phyloP scores from a whole-genome alignment of 2,113 vertebrate genomes.

The Ia io region DNA sequence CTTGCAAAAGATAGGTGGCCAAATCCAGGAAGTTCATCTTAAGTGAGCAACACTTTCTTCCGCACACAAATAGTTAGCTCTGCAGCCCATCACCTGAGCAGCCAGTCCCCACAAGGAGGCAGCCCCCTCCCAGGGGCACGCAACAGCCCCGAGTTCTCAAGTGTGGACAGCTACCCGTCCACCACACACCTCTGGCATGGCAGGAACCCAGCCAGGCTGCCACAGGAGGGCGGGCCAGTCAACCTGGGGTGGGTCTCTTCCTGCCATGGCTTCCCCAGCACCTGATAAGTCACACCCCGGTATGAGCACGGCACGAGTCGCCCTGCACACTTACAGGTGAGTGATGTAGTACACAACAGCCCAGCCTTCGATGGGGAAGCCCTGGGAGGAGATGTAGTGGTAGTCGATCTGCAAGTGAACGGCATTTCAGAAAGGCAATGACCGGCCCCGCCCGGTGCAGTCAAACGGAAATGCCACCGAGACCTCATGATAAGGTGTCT shows the following conservation, averaged over 20 bases:
- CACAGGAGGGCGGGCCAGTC: fast-evolving
- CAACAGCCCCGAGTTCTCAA: not conserved
- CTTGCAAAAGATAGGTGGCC: not conserved
- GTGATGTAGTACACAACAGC: constrained; percentile 93
- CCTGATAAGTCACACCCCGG: fast-evolving
- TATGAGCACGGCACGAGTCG: fast-evolving
- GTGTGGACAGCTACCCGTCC: fast-evolving
- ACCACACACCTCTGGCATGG: fast-evolving
- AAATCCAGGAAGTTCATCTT: fast-evolving
- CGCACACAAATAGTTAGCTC: not conserved
- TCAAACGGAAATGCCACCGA: fast-evolving
- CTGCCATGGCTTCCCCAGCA: not conserved
- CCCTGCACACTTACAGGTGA: constrained; percentile 86
- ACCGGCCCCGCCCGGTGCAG: fast-evolving
- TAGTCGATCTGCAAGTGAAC: constrained; percentile 89
- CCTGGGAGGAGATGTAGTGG: constrained; percentile 92
- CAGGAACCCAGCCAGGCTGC: not conserved
- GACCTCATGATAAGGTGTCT: fast-evolving
- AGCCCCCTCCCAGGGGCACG: not conserved
- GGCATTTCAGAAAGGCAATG: fast-evolving
- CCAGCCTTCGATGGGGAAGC: constrained; percentile 91
- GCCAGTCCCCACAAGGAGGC: not conserved
- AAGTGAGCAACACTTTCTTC: not conserved
- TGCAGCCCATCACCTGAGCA: not conserved
- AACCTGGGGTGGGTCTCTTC: not conserved